phyloP scores from a whole-genome alignment of 2,888 invertebrate genomes.

The Microplitis deprimator region DNA sequence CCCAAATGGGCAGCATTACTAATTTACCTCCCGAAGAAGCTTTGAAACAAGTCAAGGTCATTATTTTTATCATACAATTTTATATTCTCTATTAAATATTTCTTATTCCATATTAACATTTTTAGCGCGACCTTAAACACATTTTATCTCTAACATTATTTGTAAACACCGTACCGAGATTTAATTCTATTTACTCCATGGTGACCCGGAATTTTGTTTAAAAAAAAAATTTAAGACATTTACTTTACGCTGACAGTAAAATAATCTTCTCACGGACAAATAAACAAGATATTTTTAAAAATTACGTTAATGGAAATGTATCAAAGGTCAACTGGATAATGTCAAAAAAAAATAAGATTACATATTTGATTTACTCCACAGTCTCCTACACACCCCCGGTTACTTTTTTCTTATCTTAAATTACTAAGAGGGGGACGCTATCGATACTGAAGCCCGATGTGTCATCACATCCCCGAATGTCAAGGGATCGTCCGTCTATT shows the following conservation, averaged over 20 bases:
- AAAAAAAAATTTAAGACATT: background rate
- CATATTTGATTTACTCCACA: background rate
- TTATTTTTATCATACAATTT: background rate
- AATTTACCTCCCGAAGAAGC: conserved; percentile 82
- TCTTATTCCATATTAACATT: background rate
- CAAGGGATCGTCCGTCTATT: background rate
- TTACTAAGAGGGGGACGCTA: background rate
- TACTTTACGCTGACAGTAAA: background rate
- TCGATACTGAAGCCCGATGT: background rate
- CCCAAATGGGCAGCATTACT: conserved; percentile 81
- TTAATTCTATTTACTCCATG: background rate
- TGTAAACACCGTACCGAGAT: no score
- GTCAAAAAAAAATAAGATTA: background rate
- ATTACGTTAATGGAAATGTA: background rate
- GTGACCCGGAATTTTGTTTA: conserved; percentile 5
- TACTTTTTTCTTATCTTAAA: background rate
- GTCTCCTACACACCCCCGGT: background rate
- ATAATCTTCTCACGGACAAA: background rate
- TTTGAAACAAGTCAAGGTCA: conserved; percentile 79
- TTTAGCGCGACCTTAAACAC: background rate
- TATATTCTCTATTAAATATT: background rate
- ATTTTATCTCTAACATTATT: background rate
- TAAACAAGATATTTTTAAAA: background rate
- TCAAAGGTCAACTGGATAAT: background rate
- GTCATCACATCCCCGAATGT: background rate